Percentiles rank a stretch among this genome's conserved stretches.
Conservation (phyloP, 2,113 vertebrate species). For the Clinocottus analis region DNA sequence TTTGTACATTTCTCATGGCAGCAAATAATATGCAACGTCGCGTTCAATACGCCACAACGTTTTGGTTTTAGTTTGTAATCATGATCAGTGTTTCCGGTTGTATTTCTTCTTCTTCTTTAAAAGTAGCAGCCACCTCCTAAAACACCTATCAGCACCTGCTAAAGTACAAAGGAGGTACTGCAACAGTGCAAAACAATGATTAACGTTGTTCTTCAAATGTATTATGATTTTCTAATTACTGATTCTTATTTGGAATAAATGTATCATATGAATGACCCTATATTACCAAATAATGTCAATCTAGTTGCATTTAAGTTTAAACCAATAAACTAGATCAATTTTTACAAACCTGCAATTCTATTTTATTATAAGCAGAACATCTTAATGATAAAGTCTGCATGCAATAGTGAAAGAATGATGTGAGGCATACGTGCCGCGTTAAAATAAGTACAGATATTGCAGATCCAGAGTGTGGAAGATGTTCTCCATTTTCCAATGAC, state of each 20-base stretch:
- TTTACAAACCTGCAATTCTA: too few relatives aligned
- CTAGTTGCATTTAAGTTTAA: too few relatives aligned
- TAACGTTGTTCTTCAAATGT: not conserved
- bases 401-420: too few relatives aligned
- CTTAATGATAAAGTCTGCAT: too few relatives aligned
- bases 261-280: not conserved
- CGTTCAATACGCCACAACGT: not conserved
- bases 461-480: not conserved
- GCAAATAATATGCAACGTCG: not conserved
- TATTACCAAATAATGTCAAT: not conserved
- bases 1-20: not conserved
- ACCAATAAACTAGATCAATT: too few relatives aligned
- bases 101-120: not conserved
- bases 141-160: not conserved
- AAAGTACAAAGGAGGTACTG: not conserved
- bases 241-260: not conserved
- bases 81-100: not conserved
- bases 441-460: not conserved
- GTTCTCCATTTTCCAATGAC: conserved; percentile 8
- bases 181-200: not conserved
- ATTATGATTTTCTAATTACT: not conserved
- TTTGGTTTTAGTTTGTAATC: conserved; percentile 16
- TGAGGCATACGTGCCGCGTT: too few relatives aligned
- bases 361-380: too few relatives aligned
- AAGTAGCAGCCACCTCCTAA: not conserved